Conservation (phyloP, 2,888 invertebrate genomes). For the Theretra japonica region DNA sequence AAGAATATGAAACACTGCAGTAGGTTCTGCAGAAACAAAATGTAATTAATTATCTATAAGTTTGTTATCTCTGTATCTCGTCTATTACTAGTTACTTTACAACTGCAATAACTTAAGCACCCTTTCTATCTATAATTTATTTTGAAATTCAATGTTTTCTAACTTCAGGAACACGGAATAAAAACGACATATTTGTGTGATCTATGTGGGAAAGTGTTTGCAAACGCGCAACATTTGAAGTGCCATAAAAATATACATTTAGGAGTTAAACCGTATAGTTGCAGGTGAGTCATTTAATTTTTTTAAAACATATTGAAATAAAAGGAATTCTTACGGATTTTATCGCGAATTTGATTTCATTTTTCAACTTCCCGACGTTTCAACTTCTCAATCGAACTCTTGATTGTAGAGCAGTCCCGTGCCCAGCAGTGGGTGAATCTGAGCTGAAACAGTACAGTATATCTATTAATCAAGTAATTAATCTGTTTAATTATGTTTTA, state of each 20-base stretch:
- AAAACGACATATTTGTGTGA: constrained; percentile 76
- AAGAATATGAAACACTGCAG: too few species aligned
- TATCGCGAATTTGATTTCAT: too few species aligned
- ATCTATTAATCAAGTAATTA: background rate
- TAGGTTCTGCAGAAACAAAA: too few species aligned
- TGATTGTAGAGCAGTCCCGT: background rate
- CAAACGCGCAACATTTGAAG: constrained; percentile 80
- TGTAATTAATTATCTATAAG: too few species aligned
- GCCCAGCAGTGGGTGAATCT: background rate
- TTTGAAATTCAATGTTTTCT: background rate
- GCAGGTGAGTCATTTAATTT: constrained; percentile 47
- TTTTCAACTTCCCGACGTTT: too few species aligned
- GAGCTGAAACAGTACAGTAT: too few species aligned
- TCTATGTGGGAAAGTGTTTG: constrained; percentile 84
- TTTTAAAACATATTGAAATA: too few species aligned
- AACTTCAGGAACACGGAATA: constrained; percentile 73
- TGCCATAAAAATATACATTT: constrained; percentile 82
- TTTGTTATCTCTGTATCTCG: too few species aligned
- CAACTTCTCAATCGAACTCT: too few species aligned
- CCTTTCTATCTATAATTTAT: background rate
- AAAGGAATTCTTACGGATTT: too few species aligned
- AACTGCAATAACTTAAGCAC: too few species aligned
- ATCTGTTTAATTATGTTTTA: constrained; percentile 39
- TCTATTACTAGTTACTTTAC: too few species aligned
- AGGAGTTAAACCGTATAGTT: constrained; percentile 76